phyloP scores from a whole-genome alignment of 2,797 vertebrate species.

The Muscicapa striata region DNA sequence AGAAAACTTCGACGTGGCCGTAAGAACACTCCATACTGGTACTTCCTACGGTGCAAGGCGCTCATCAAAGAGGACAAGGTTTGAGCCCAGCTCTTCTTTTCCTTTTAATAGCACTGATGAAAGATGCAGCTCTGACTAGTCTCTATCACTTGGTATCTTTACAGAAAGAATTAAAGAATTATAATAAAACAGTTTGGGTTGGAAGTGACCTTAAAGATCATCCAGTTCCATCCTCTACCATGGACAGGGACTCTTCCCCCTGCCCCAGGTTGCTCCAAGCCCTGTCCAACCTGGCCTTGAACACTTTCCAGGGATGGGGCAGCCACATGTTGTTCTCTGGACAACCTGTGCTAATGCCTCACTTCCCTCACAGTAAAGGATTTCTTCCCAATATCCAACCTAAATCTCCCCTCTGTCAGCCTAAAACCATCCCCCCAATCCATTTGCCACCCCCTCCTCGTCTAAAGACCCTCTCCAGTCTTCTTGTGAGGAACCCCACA shows the following conservation, averaged over 20 bases:
- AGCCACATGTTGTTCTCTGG: neutral
- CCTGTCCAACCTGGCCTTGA: rapidly evolving
- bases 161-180: neutral
- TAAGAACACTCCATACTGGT: constrained; percentile 91
- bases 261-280: neutral
- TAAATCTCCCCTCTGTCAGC: neutral
- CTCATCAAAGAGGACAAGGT: constrained; percentile 89
- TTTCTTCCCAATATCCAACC: neutral
- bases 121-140: no score
- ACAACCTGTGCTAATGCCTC: neutral
- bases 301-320: neutral
- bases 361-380: neutral
- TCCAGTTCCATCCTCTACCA: neutral
- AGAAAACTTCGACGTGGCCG: neutral
- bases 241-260: neutral
- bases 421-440: neutral
- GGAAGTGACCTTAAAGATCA: neutral
- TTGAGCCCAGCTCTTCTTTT: neutral
- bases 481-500: neutral
- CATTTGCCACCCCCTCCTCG: neutral
- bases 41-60: constrained; percentile 89
- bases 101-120: rapidly evolving
- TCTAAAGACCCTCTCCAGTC: neutral
- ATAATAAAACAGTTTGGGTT: neutral
- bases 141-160: rapidly evolving